Evolutionary conservation across 92 coral and sea anemone species (phyloP).

Genomic region (Actinernus sp.): DNA sequence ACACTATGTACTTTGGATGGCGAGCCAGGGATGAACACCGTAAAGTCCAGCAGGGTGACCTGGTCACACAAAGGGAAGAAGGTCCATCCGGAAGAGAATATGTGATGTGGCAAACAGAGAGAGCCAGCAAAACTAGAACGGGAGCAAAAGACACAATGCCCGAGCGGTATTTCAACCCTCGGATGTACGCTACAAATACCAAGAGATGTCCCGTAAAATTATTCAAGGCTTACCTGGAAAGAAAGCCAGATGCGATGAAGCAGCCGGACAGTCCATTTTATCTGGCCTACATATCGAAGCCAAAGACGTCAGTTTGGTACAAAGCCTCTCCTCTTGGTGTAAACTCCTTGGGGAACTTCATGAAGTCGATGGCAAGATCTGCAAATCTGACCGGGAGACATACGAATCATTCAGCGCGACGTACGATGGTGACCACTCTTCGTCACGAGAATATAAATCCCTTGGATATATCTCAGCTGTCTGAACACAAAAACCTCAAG

Average conservation of each 20-base stretch:
- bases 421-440: constrained; percentile 37
- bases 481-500: constrained; percentile 44
- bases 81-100: constrained; percentile 30
- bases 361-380: constrained; percentile 44
- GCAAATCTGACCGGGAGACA: constrained; percentile 25
- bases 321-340: constrained; percentile 42
- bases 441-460: constrained; percentile 21
- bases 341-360: constrained; percentile 31
- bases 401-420: constrained; percentile 58
- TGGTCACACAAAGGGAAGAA: constrained; percentile 22
- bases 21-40: constrained; percentile 46
- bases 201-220: no score
- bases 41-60: constrained; percentile 22
- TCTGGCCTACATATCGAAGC: constrained; percentile 12
- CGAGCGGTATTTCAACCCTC: constrained; percentile 35
- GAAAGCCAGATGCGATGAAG: constrained; percentile 31
- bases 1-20: constrained; percentile 53
- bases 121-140: constrained; percentile 50
- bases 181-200: constrained; percentile 30
- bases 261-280: constrained; percentile 18
- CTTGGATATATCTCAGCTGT: constrained; percentile 20
- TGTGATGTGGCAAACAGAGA: constrained; percentile 25
- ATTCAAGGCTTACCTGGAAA: constrained; percentile 9
- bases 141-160: constrained; percentile 43
- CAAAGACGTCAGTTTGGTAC: constrained; percentile 13